phyloP scores from a whole-genome alignment of 2,797 vertebrate genomes.

The Eidolon dupreanum region DNA sequence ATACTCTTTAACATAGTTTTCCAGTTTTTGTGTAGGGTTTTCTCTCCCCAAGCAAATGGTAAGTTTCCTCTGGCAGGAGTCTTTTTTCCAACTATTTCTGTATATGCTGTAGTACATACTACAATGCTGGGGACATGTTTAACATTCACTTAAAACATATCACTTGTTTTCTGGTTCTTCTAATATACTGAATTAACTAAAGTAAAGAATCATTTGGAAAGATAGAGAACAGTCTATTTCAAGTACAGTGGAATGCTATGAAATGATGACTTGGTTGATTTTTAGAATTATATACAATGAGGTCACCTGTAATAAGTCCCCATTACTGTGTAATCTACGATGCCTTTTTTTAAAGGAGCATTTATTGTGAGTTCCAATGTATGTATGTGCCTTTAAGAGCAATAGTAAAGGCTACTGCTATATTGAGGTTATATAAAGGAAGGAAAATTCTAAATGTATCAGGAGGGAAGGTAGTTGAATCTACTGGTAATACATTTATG shows the following conservation, averaged over 20 bases:
- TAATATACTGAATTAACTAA: background rate
- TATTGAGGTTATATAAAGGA: background rate
- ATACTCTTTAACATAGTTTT: background rate
- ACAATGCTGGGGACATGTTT: background rate
- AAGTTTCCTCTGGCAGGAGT: background rate
- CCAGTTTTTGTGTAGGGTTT: background rate
- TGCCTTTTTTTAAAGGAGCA: background rate
- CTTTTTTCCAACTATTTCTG: background rate
- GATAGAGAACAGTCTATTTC: background rate
- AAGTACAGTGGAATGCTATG: background rate
- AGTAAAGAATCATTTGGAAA: background rate
- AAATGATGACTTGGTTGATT: background rate
- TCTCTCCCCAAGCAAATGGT: background rate
- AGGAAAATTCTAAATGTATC: background rate
- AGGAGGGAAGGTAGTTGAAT: background rate
- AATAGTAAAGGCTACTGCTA: background rate
- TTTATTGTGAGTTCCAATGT: background rate
- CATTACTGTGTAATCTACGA: background rate
- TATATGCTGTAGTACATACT: background rate
- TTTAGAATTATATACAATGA: background rate
- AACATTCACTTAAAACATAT: background rate
- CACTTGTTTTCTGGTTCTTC: background rate
- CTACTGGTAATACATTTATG: background rate
- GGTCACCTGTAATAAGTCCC: background rate
- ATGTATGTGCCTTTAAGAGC: background rate